Base-by-base conservation (phyloP, 2,888 invertebrate genomes). In the Conchocele bisecta region DNA sequence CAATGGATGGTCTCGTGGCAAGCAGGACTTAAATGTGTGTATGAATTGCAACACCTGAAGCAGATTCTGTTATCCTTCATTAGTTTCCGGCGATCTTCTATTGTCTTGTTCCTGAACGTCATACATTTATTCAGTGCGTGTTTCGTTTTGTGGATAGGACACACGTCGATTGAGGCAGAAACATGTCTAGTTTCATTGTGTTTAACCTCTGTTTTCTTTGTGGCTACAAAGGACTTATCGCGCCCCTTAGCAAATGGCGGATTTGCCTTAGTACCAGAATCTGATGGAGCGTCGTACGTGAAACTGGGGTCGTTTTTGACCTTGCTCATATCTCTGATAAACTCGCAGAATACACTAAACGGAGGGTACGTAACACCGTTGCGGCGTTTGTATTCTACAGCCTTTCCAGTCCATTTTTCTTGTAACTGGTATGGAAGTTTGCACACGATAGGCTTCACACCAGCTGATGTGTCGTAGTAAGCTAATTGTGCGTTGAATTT, bases 291-390 rank as follows among this genome's bases (percentile, higher is more conserved):
- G 9, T 64, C 54, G 28, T 28, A 64, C 11, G 11, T 26, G 29
- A 64, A 26, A 31, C 63, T 56, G 17, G 75, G 75, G 31, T 76
- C 71, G 51, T 76, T 76, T 39, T 57, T 68, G 42, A 68, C 59
- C 29, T 60, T 59, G 24, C 63, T 66, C 46, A 57, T 35, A 11
- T 60, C 57, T 20, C 57, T 17, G 11, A 69, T 26, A 39, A 76
- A 72, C 17, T 57, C 24, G n/a, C 51, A 39, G 46, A 76, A 72
- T 24, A 68, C 20, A 5, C 24, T 15, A 50, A 74, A 69, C 13
- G 74, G 65, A 17, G 69, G 69, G 42, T 46, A 69, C 4, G 33
- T 13, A 24, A 60, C 65, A 35, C 41, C 22, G 6, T 57, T 28
- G 13, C 15, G 9, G 33, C 51, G 58, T 48, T 75, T 71, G 26